Evolutionary conservation across 2,113 vertebrate species (phyloP), one percentile per base, ranked within the genome.

Genomic region (Clarias macrocephalus): DNA sequence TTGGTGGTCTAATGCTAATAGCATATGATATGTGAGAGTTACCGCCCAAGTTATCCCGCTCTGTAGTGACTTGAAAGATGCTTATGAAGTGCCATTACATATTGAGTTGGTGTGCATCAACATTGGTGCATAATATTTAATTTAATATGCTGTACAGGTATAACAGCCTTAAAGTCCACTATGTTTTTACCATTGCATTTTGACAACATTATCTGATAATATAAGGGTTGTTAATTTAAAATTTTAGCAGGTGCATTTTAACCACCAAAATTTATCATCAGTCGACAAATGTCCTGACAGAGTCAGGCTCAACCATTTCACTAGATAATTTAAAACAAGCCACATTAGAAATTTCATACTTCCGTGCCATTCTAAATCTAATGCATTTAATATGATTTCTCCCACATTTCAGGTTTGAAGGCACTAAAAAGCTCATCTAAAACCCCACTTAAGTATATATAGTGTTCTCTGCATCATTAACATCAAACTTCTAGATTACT

Each of bases 1-100:
- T 91, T 91, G 89, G 89, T 90, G 89, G 89, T 88, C 87, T 87
- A 72, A 85, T 87, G 86, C 88, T 88, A 88, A 90, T 88, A 85
- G 72, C 89, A 85, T 88, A 65, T 56, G 21, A 85, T 82, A 86
- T 72, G 82, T 54, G 80, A 88, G 87, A 86, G 81, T 88, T 88
- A 82, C 89, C 87, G 87, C 89, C 87, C 82, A 86, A 76, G 85
- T 85, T 88, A 86, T 63, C 72, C 76, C 72, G 79, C 65, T 33
- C 83, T 21, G 1, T 48, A 84, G 63, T 81, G 7, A 83, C 70
- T 87, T 85, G 72, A 85, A 79, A 85, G 80, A 86, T 37, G 73
- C 30, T 80, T 86, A 75, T 80, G 33, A 83, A 87, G 85, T 72
- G 77, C 21, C 76, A 84, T 84, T 88, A 85, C 87, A 72, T 86